These are phyloP conservation scores for Chaetodon auriga DNA, from an alignment of 2,113 vertebrate species.

Conservation along the genomic window DNA sequence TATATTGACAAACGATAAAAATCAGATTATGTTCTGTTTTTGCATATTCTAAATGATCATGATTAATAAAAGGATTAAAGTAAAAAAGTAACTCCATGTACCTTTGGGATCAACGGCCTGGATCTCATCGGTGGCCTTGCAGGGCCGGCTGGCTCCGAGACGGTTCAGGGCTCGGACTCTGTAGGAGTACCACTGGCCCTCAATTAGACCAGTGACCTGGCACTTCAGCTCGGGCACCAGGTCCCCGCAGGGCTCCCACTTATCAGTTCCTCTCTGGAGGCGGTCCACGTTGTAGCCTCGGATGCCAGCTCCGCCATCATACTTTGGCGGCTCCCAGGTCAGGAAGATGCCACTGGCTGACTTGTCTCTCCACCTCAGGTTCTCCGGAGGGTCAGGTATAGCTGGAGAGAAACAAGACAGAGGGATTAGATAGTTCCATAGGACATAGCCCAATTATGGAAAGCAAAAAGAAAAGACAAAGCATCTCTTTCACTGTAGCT, in stretches of 20 bases:
- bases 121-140: slow-evolving; percentile 97
- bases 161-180: slow-evolving; percentile 94
- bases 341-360: slow-evolving; percentile 95
- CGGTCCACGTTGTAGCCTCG: slow-evolving; percentile 96
- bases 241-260: slow-evolving; percentile 95
- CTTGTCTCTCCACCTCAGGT: slow-evolving; percentile 97
- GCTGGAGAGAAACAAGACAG: slow-evolving; percentile 77
- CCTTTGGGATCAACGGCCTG: slow-evolving; percentile 95
- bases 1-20: not conserved
- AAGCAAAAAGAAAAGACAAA: too few species aligned
- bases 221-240: slow-evolving; percentile 90
- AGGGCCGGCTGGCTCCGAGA: slow-evolving; percentile 91
- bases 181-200: slow-evolving; percentile 98
- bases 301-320: slow-evolving; percentile 94
- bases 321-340: slow-evolving; percentile 96
- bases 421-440: not conserved
- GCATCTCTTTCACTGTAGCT: not conserved
- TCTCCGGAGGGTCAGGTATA: slow-evolving; percentile 96
- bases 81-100: slow-evolving; percentile 60
- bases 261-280: slow-evolving; percentile 94
- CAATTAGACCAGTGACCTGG: slow-evolving; percentile 92
- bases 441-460: too few species aligned
- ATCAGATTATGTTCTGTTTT: not conserved
- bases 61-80: not conserved
- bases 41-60: not conserved